Base-by-base conservation (phyloP, 2,113 vertebrate genomes). In the Hiodon alosoides region DNA sequence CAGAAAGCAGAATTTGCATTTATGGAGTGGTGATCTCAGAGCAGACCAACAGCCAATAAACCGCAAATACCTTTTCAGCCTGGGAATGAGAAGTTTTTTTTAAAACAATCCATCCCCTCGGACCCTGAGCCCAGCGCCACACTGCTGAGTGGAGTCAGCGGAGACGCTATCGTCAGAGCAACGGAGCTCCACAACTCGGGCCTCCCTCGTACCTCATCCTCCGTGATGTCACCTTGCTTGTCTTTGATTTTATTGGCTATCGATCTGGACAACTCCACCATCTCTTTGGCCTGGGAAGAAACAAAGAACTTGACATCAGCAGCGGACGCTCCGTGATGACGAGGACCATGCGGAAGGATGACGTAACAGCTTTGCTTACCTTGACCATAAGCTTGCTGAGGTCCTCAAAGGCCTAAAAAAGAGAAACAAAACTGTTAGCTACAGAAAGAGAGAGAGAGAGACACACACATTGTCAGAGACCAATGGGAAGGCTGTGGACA, bases 171-270 rank as follows among this genome's bases (percentile, higher is more conserved):
- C 50, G 48, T 4, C 7, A 51, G 14, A 13, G 13, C 8, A 7
- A 8, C 6, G 47, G 66, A 48, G 48, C 7, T 6, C 17, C 16
- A 8, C 7, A 9, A 67, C 65, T 10, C n/a, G 50, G 48, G 13
- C 7, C 14, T 54, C 11, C 7, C 65, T 81, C 80, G 87, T 84
- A 98, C 97, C 94, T 99, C 97, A 83, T 99, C 97, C 86, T 99
- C 97, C 71, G 95, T 94, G 87, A 99, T 97, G 81, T 98, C 94
- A 67, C 97, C 97, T 82, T 99, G 97, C 78, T 99, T 99, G 80
- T 99, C 97, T 92, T 96, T 98, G 80, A 99, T 99, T 87, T 98
- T 98, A 86, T 91, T 98, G 75, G 97, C 97, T 78, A 99, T 99
- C 73, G 95, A 98, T 86, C 90, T 96, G 65, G 97, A 97, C 80